phyloP scores from a whole-genome alignment of 2,888 invertebrate species.

The Lamproptera curius region DNA sequence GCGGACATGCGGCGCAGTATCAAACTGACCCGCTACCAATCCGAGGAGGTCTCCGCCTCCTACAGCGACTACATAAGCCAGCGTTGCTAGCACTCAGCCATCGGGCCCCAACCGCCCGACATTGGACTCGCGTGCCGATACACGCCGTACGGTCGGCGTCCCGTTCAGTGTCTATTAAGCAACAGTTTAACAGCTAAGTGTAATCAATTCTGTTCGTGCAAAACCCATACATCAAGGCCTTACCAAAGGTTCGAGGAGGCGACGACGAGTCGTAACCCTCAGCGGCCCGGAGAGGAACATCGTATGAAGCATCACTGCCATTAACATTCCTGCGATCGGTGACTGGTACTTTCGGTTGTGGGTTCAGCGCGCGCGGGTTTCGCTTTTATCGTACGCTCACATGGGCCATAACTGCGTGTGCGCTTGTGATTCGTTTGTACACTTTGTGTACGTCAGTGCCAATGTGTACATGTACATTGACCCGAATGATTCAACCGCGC shows the following conservation, averaged over 20 bases:
- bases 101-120: constrained; percentile 23
- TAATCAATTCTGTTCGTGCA: constrained; percentile 38
- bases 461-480: constrained; percentile 3
- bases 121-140: constrained; percentile 32
- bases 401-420: background rate
- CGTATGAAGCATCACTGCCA: constrained; percentile 55
- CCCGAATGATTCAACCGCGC: constrained; percentile 3
- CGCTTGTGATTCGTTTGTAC: background rate
- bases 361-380: constrained; percentile 3
- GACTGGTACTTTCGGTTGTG: constrained; percentile 11
- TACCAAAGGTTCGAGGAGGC: constrained; percentile 27
- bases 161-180: constrained; percentile 41
- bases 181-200: constrained; percentile 59
- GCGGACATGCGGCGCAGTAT: constrained; percentile 91
- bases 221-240: too few relatives aligned
- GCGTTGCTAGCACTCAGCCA: constrained; percentile 85
- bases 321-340: constrained; percentile 53
- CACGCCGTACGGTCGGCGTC: constrained; percentile 30
- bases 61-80: constrained; percentile 90
- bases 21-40: constrained; percentile 97
- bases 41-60: constrained; percentile 94
- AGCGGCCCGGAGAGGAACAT: constrained; percentile 35
- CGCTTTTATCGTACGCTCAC: background rate
- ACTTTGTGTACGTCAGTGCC: constrained; percentile 8
- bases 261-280: constrained; percentile 40